Base-by-base conservation (phyloP, 2,888 invertebrate genomes). In the Drepanosiphum platanoidis region DNA sequence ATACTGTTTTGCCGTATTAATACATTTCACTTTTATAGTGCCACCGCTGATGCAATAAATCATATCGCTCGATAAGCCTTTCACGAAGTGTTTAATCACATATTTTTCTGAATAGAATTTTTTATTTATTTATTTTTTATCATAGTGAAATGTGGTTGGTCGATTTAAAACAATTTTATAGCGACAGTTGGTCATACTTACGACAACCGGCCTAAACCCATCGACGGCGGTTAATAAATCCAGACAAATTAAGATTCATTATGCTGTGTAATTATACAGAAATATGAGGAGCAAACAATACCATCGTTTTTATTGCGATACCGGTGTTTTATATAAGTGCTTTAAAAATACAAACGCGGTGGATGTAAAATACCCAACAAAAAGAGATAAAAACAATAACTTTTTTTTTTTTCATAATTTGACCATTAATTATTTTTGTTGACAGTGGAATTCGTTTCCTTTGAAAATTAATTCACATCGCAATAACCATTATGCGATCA, bases 391-490 rank as follows among this genome's bases (percentile, higher is more conserved):
- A 52, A 52, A 46, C 0, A 52, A 74, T n/a, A 52, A 74, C 11
- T 52, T 32, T 32, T 32, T n/a, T 5, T 52, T 32, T 32, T 32
- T n/a, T 5, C 2, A 13, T 30, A 2, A 52, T 52, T 74, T 13
- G 3, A 52, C 34, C 5, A 13, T 74, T 58, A 34, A 75, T 75
- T 75, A 34, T 46, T 34, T 46, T 32, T 7, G 34, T 34, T 3
- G 8, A 13, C 5, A 18, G 18, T 36, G 18, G 32, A n/a, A 15
- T 58, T 77, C 3, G 9, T 18, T 61, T 61, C 61, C 27, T 61
- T 18, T 61, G n/a, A 61, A 27, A 61, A 77, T 77, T 61, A 75
- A 77, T 61, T 77, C 5, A 9, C 9, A 46, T 72, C 8, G 15
- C 13, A 36, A 36, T 75, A 18, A 61, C 34, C 18, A 27, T 9